Conservation (phyloP, 2,888 invertebrate species). For the Troides helena region DNA sequence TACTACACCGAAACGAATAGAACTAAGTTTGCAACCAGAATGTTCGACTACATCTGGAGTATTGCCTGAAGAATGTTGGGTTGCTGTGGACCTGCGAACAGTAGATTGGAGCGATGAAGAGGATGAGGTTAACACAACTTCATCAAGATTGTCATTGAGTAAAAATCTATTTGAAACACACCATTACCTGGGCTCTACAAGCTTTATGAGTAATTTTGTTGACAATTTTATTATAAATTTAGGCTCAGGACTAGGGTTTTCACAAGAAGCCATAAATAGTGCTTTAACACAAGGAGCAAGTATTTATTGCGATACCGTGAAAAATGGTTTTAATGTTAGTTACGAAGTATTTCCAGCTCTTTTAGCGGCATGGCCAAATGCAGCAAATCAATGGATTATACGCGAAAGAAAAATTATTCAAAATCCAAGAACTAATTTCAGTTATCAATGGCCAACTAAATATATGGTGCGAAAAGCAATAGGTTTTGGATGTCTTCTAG, state of each 20-base stretch:
- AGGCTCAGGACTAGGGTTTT: conserved; percentile 80
- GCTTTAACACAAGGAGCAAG: conserved; percentile 83
- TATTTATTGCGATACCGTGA: conserved; percentile 81
- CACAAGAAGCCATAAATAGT: conserved; percentile 71
- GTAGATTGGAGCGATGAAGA: conserved; percentile 68
- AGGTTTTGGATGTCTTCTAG: conserved; percentile 83
- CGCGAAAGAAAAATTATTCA: conserved; percentile 79
- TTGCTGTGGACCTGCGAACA: conserved; percentile 62
- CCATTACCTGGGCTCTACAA: conserved; percentile 82
- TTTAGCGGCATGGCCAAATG: conserved; percentile 85
- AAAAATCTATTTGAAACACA: conserved; percentile 65
- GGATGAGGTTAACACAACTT: conserved; percentile 56
- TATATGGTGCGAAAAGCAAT: conserved; percentile 84
- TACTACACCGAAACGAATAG: conserved; percentile 80
- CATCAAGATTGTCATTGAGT: conserved; percentile 53
- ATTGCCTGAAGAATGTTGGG: conserved; percentile 77
- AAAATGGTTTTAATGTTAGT: conserved; percentile 63
- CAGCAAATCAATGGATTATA: conserved; percentile 84
- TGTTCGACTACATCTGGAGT: conserved; percentile 66
- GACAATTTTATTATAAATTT: conserved; percentile 82
- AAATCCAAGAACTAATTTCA: conserved; percentile 79
- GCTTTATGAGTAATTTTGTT: conserved; percentile 85
- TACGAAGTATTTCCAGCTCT: conserved; percentile 87
- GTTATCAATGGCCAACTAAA: conserved; percentile 85
- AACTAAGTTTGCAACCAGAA: conserved; percentile 61